Evolutionary conservation across 2,113 vertebrate genomes (phyloP).

Genomic region (Cervus canadensis): DNA sequence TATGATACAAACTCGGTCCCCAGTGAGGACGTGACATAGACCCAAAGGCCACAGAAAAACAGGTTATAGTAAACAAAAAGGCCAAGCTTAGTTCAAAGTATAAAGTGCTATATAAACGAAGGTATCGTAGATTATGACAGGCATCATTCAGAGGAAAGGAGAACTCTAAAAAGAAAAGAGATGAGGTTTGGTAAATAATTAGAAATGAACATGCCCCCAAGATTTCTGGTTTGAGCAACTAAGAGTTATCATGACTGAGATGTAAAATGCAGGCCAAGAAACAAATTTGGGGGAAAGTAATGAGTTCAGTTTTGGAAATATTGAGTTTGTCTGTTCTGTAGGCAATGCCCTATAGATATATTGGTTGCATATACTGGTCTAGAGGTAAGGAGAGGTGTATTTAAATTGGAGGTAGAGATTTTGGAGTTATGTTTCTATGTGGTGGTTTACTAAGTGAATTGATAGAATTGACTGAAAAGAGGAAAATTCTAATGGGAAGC

Average conservation of each 20-base stretch:
- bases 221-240: background rate
- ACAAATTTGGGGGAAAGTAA: background rate
- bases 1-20: background rate
- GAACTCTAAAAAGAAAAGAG: background rate
- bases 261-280: background rate
- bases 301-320: background rate
- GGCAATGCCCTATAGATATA: background rate
- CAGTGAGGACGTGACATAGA: background rate
- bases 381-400: background rate
- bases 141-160: background rate
- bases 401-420: background rate
- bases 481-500: background rate
- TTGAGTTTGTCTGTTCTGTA: background rate
- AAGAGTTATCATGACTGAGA: background rate
- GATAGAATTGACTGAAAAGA: background rate
- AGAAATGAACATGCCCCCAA: background rate
- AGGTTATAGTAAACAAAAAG: background rate
- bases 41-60: background rate
- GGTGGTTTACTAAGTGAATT: background rate
- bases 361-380: background rate
- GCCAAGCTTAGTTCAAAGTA: background rate
- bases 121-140: background rate
- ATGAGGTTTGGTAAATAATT: background rate
- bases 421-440: background rate
- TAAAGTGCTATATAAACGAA: background rate